Evolutionary conservation across 2,888 invertebrate genomes (phyloP), one percentile per base, ranked within the genome.

Genomic region (Polylopha cassiicola): DNA sequence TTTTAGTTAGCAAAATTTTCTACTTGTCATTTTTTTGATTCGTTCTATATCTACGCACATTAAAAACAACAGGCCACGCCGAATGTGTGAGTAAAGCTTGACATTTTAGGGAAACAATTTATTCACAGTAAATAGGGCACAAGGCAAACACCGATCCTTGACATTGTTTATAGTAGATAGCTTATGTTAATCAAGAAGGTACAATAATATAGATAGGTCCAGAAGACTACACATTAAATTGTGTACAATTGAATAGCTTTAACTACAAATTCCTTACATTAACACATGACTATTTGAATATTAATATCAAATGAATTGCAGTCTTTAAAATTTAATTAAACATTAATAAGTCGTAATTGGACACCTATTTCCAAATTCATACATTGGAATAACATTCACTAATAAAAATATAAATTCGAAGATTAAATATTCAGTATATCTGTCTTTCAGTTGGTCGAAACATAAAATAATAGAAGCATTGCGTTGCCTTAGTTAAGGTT

Each of bases 391-490:
- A 37, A 28, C 36, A 37, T 42, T 31, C 31, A 32, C 37, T 37
- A 42, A 31, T 37, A 27, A 60, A 59, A 50, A 47, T 57, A 45
- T 67, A 68, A 70, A 73, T 72, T 69, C 63, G 65, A 68, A 54
- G 51, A 37, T 53, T 24, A 32, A 31, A 27, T 7, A 21, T 33
- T 37, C 29, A 26, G 39, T 39, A 41, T 31, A 47, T 16, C 29
- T 38, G 34, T 29, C 30, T 24, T 36, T 18, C 11, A 24, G 24
- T 20, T 16, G 23, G 27, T 39, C 34, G 26, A 39, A 37, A 32
- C 11, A n/a, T 21, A 11, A 16, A 2, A 37, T 7, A 11, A 23
- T 14, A 14, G 24, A 33, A 31, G 42, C 30, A 16, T n/a, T n/a
- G n/a, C n/a, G n/a, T n/a, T n/a, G 14, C 21, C 9, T 7, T 14